A percentile compares a stretch with the other conserved stretches of the same genome.
Conservation (phyloP, 2,888 invertebrate genomes). For the Drosophila prolongata region DNA sequence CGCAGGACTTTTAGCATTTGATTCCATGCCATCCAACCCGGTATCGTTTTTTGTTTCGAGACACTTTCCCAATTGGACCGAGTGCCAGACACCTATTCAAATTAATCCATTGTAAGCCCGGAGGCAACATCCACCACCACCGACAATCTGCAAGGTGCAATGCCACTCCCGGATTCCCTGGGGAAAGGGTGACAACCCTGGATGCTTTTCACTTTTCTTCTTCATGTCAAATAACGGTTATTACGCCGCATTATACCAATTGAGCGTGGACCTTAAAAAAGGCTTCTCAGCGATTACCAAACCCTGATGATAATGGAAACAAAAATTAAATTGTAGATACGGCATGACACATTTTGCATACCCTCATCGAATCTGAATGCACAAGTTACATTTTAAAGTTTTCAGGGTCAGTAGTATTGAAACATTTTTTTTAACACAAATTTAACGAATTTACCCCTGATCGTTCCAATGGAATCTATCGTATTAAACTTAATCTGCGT, state of each 20-base stretch:
- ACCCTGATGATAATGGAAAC: slow-evolving; percentile 36
- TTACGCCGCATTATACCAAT: slow-evolving; percentile 73
- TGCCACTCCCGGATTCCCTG: slow-evolving; percentile 7
- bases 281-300: slow-evolving; percentile 59
- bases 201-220: slow-evolving; percentile 25
- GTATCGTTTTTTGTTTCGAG: slow-evolving; percentile 56
- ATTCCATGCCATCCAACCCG: slow-evolving; percentile 17
- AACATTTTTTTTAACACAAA: too few relatives aligned
- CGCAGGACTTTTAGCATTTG: slow-evolving; percentile 19
- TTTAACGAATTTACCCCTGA: too few relatives aligned
- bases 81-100: slow-evolving; percentile 68
- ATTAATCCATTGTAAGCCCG: slow-evolving; percentile 77
- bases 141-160: slow-evolving; percentile 54
- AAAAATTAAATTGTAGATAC: neutral
- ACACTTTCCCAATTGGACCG: slow-evolving; percentile 72
- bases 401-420: too few relatives aligned
- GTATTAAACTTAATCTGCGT: too few relatives aligned
- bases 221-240: slow-evolving; percentile 61
- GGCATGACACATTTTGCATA: neutral
- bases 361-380: neutral
- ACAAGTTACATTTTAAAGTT: too few relatives aligned
- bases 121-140: slow-evolving; percentile 49
- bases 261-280: slow-evolving; percentile 65
- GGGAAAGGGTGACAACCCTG: slow-evolving; percentile 44
- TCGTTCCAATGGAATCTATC: too few relatives aligned